Base-by-base conservation (phyloP, 2,888 invertebrate species). In the Hemaris fuciformis region DNA sequence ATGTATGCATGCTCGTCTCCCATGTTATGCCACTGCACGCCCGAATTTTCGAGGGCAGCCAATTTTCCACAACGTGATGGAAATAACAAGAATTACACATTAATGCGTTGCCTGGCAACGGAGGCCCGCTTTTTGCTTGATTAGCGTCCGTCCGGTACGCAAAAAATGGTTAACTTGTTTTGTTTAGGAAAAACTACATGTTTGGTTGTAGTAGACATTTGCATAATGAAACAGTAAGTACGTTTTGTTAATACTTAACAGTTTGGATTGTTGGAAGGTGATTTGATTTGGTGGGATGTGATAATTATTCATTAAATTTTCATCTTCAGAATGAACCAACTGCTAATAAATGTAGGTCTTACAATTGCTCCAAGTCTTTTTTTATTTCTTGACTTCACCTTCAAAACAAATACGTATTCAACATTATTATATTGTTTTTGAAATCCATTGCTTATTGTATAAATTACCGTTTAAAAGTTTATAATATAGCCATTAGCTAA, bases 31-130 rank as follows among this genome's bases (percentile, higher is more conserved):
- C 71, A 63, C 67, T 75, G 60, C 60, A 77, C 79, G 68, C 67
- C 69, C 74, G 73, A 77, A 80, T 76, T 77, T 79, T 77, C 71
- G 76, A 72, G 76, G 75, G 77, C 73, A 73, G 71, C 77, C 81
- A 84, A 84, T 85, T 84, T 84, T 80, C 75, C 74, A 70, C 72
- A 70, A 82, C 79, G 83, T 83, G 83, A 79, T 79, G 74, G 69
- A 83, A 84, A 83, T 84, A 76, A 75, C 68, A 62, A 62, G 69
- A 76, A 80, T 83, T 79, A 79, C 27, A 53, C 48, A 53, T 53
- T 53, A 53, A 53, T 31, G 7, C 27, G 15, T 66, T 80, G 73
- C 77, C 66, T 68, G 68, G 75, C 72, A 75, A 79, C 71, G 3
- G 56, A 15, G 38, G 38, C 38, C n/a, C 38, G 38, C 62, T 63